Evolutionary conservation across 30 jellyfish, hydroid and myxozoan species (phyloP).

Genomic region (Pseudorhiza aurosa): DNA sequence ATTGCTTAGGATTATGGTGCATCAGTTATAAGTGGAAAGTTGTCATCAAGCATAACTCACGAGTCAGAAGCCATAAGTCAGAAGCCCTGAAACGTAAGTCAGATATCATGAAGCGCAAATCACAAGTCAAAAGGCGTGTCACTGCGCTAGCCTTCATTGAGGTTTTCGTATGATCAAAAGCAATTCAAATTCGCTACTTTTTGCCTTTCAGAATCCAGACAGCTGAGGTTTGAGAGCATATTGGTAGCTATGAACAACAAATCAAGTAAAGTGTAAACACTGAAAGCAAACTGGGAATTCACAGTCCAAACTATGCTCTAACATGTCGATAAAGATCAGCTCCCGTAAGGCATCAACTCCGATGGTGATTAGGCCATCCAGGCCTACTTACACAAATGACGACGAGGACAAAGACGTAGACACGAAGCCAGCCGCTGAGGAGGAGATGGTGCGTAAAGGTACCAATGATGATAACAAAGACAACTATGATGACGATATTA

Average conservation of each 20-base stretch:
- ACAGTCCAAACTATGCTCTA: conserved; percentile 18
- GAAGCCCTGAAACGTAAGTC: no score
- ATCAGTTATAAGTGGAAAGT: no score
- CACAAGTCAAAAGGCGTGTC: no score
- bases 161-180: no score
- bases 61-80: no score
- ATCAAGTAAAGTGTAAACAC: neutral
- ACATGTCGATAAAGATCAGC: conserved; percentile 66
- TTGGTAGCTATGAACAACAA: neutral
- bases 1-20: no score
- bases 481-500: conserved; percentile 1
- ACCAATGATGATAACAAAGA: conserved; percentile 2
- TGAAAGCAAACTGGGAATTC: neutral
- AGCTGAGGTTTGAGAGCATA: conserved; percentile 4
- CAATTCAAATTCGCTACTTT: no score
- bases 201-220: no score
- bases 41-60: no score
- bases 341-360: conserved; percentile 34
- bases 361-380: conserved; percentile 25
- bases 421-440: conserved; percentile 18
- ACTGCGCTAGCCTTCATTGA: no score
- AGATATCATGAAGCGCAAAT: no score
- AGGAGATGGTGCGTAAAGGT: neutral
- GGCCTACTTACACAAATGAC: conserved; percentile 25
- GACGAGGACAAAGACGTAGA: conserved; percentile 16